Evolutionary conservation across 2,113 vertebrate genomes (phyloP).

Genomic region (Bubo bubo): DNA sequence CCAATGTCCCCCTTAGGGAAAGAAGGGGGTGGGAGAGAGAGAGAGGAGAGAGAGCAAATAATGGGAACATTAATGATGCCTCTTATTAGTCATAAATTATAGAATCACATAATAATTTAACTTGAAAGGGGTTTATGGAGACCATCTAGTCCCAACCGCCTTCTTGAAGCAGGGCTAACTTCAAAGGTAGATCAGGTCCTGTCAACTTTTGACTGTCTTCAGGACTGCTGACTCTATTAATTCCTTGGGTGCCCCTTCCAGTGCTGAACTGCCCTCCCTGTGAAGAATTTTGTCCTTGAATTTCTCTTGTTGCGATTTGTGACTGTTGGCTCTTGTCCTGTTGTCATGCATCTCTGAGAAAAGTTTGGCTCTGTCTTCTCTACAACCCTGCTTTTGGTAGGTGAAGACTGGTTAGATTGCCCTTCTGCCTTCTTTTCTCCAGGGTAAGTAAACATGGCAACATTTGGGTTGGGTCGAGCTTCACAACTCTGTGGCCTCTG

Average conservation of each 20-base stretch:
- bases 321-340: neutral
- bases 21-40: conserved; percentile 7
- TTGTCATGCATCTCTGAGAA: neutral
- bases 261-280: neutral
- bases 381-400: neutral
- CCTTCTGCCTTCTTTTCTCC: neutral
- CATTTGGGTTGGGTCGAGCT: neutral
- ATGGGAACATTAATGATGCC: conserved; percentile 4
- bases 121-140: neutral
- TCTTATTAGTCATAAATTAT: conserved; percentile 51
- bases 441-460: neutral
- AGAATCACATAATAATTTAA: conserved; percentile 38
- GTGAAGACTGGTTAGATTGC: neutral
- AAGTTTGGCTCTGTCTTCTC: neutral
- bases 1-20: conserved; percentile 17
- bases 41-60: neutral
- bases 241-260: neutral
- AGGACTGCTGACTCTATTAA: neutral
- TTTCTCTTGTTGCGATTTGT: neutral
- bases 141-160: neutral
- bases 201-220: neutral
- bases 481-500: neutral
- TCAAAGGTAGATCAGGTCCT: neutral
- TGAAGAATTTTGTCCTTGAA: neutral
- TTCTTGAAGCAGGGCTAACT: neutral